Evolutionary conservation across 2,797 vertebrate species (phyloP), one percentile per base, ranked within the genome.

Genomic region (Poecilia gillii): DNA sequence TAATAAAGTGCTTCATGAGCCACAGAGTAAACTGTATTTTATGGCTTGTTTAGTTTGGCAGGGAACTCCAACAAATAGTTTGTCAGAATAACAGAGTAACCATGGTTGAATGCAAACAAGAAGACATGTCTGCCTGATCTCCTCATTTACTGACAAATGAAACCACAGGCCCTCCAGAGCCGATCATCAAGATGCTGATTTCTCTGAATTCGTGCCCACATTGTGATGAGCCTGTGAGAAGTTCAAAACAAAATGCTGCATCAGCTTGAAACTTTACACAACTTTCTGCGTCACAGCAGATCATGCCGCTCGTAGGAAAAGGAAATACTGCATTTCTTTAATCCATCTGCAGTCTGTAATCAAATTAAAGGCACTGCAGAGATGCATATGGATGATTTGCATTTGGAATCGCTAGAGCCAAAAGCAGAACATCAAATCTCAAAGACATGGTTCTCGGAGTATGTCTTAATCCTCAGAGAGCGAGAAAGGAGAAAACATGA

Each of bases 121-220:
- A 79, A 85, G 51, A 89, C 84, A 46, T 72, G 75, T 81, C 76
- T 73, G 80, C 81, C 73, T 77, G 70, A 84, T 93, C 79, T 88
- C 39, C 71, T 72, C 64, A 68, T 59, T 72, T 76, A 75, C 78
- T 64, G 78, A 82, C 71, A 87, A 89, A 62, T 78, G 59, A 85
- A 88, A 85, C 79, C 82, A 82, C 49, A 68, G 80, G 73, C 78
- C 74, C 78, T 87, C 43, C 84, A 83, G 74, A 89, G 80, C 79
- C 90, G 85, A 87, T 91, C 85, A 88, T 84, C 79, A 77, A 64
- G 84, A 81, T 88, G 92, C 86, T 74, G 84, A 83, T 91, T 92
- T 87, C 87, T 92, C 84, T 88, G 85, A 89, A 85, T 88, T 85
- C 78, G 78, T 82, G 86, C 86, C 91, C 78, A 75, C 74, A 83